These are phyloP conservation scores for Silurus aristotelis DNA, from an alignment of 2,797 vertebrate species.

Conservation along the genomic window DNA sequence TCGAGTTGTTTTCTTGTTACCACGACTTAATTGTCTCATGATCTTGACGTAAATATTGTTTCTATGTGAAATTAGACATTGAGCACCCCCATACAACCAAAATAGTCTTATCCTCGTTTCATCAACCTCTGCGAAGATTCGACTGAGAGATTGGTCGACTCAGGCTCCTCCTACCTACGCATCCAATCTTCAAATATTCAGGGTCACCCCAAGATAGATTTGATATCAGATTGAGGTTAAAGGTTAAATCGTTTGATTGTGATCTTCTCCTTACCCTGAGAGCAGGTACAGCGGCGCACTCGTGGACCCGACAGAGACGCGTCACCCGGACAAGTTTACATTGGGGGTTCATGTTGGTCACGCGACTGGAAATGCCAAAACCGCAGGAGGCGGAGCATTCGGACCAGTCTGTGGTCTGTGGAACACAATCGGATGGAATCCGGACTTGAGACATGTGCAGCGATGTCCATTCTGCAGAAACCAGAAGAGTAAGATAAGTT, in stretches of 20 bases:
- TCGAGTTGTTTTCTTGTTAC: too few relatives aligned
- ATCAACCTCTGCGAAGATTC: too few relatives aligned
- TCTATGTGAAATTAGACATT: too few relatives aligned
- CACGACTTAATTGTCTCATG: too few relatives aligned
- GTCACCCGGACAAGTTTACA: slow-evolving; percentile 72
- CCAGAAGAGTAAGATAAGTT: not conserved
- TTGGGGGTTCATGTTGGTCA: slow-evolving; percentile 72
- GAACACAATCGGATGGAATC: slow-evolving; percentile 60
- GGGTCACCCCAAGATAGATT: not conserved
- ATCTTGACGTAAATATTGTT: too few relatives aligned
- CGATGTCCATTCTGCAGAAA: slow-evolving; percentile 59
- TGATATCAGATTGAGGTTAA: not conserved
- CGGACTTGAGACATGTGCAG: slow-evolving; percentile 52
- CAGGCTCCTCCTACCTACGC: too few relatives aligned
- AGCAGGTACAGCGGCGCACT: slow-evolving; percentile 59
- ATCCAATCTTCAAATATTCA: too few relatives aligned
- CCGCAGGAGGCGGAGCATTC: slow-evolving; percentile 74
- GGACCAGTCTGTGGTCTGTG: slow-evolving; percentile 73
- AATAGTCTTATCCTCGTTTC: too few relatives aligned
- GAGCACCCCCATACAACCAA: too few relatives aligned
- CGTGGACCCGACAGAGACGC: slow-evolving; percentile 70
- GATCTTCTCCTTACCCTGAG: slow-evolving; percentile 63
- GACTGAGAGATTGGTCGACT: too few relatives aligned
- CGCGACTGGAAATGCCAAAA: slow-evolving; percentile 74
- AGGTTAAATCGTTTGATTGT: not conserved